Conservation (phyloP, 2,113 vertebrate species). For the Percina caprodes region DNA sequence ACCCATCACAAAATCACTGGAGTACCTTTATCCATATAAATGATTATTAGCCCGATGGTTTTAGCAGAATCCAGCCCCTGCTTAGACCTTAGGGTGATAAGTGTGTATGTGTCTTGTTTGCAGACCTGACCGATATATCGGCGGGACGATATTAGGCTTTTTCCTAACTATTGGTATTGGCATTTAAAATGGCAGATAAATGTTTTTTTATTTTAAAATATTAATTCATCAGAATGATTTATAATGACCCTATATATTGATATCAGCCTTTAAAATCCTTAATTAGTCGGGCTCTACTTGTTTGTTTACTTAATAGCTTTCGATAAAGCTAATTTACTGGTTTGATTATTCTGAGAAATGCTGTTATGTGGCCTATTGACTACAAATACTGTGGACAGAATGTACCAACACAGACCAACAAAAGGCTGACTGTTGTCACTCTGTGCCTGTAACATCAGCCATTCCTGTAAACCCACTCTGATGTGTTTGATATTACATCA, state of each 20-base stretch:
- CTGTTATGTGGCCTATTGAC: background rate
- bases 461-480: constrained; percentile 47
- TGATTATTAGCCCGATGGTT: background rate
- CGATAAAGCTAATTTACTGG: constrained; percentile 2
- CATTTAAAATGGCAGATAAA: too few species aligned
- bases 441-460: constrained; percentile 21
- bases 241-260: too few species aligned
- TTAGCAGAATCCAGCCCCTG: background rate
- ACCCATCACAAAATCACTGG: background rate
- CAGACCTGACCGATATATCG: too few species aligned
- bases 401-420: constrained; percentile 49
- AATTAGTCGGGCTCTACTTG: too few species aligned
- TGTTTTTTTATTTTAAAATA: too few species aligned
- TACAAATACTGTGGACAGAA: constrained; percentile 37
- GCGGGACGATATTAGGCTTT: too few species aligned
- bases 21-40: background rate
- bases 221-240: too few species aligned
- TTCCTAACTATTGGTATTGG: too few species aligned
- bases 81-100: background rate
- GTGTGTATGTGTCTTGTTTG: background rate
- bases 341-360: constrained; percentile 7
- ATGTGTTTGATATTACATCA: constrained; percentile 20
- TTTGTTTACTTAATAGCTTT: constrained; percentile 13
- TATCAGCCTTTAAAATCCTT: too few species aligned
- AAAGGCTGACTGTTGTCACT: constrained; percentile 46